Evolutionary conservation across 2,797 vertebrate genomes (phyloP).

Genomic region (Alectoris magna): DNA sequence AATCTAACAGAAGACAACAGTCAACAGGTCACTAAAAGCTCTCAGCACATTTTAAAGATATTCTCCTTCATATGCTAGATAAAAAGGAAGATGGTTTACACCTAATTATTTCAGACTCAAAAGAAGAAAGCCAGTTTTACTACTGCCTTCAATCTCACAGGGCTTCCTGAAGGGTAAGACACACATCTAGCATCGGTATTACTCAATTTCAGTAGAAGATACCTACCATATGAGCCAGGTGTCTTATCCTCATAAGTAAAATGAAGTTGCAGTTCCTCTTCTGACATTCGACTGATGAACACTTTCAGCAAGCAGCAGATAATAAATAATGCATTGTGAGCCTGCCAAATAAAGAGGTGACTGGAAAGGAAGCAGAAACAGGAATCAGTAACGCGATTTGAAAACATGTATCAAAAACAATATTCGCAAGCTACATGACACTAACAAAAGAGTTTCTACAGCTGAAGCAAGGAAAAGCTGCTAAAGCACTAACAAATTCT

Average conservation of each 20-base stretch:
- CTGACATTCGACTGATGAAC: slow-evolving; percentile 91
- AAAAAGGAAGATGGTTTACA: neutral
- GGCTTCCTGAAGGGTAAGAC: neutral
- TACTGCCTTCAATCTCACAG: neutral
- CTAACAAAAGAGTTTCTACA: neutral
- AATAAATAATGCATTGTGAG: slow-evolving; percentile 96
- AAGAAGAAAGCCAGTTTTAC: neutral
- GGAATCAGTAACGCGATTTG: neutral
- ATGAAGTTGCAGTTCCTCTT: slow-evolving; percentile 93
- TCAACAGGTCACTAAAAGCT: neutral
- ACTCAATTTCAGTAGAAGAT: neutral
- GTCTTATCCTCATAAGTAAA: slow-evolving; percentile 91
- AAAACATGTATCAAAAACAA: neutral
- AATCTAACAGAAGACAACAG: neutral
- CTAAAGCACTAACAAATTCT: neutral
- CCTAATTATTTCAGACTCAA: accelerated
- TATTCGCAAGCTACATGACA: neutral
- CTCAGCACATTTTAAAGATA: neutral
- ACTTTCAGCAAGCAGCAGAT: slow-evolving; percentile 96
- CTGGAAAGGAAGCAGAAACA: slow-evolving; percentile 79
- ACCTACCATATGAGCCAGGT: slow-evolving; percentile 87
- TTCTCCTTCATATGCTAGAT: neutral
- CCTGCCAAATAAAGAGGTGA: slow-evolving; percentile 99
- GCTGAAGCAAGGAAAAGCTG: neutral
- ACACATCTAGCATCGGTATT: accelerated